These are phyloP conservation scores for Carollia perspicillata DNA, from an alignment of 2,113 vertebrate species.

Conservation along the genomic window DNA sequence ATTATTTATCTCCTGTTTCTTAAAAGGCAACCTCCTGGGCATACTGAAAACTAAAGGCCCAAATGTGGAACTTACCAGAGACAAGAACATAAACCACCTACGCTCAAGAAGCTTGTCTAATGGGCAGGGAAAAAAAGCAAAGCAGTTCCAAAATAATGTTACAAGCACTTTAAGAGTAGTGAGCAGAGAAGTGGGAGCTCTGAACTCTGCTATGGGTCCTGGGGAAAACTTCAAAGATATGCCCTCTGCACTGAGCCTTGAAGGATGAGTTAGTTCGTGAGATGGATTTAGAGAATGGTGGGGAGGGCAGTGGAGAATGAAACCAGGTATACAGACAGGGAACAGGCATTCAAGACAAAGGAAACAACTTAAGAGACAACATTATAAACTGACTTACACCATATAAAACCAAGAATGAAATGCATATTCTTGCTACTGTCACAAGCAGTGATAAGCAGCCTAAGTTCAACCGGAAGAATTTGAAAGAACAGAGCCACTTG, in stretches of 20 bases:
- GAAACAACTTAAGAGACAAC: not conserved
- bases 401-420: not conserved
- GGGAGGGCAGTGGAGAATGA: not conserved
- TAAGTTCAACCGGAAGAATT: slow-evolving; percentile 84
- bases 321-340: not conserved
- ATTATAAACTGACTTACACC: not conserved
- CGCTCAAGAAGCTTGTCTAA: not conserved
- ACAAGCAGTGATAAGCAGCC: slow-evolving; percentile 82
- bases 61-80: not conserved
- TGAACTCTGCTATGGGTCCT: not conserved
- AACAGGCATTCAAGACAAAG: not conserved
- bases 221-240: not conserved
- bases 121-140: not conserved
- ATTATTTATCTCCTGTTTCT: slow-evolving; percentile 40
- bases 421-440: not conserved
- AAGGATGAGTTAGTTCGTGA: not conserved
- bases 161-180: not conserved
- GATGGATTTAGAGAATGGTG: not conserved
- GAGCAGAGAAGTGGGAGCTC: not conserved
- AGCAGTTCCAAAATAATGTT: not conserved
- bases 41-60: slow-evolving; percentile 24
- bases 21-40: slow-evolving; percentile 12
- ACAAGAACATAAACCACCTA: not conserved
- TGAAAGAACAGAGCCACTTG: slow-evolving; percentile 80
- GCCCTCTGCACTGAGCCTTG: not conserved